phyloP scores from a whole-genome alignment of 2,888 invertebrate species.

The Caenorhabditis sulstoni region DNA sequence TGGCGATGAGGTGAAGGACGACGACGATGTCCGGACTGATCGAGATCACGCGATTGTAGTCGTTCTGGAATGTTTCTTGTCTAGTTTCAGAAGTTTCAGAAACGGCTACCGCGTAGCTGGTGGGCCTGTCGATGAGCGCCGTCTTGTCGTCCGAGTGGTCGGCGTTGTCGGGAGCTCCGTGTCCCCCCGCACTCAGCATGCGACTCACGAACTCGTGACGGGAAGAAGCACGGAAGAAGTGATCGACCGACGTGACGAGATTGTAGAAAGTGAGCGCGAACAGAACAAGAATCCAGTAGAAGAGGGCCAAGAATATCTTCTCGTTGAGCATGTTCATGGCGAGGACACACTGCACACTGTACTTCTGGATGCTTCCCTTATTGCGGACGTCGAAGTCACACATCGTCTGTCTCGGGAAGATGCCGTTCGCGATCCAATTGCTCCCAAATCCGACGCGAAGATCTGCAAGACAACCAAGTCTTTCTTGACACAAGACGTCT shows the following conservation, averaged over 20 bases:
- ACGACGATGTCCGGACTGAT: slow-evolving; percentile 55
- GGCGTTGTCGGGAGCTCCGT: slow-evolving; percentile 26
- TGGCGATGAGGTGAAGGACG: slow-evolving; percentile 66
- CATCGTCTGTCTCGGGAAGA: slow-evolving; percentile 70
- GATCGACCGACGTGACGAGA: slow-evolving; percentile 13
- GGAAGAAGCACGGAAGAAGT: slow-evolving; percentile 29
- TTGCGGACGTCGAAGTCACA: slow-evolving; percentile 71
- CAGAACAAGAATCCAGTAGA: slow-evolving; percentile 66
- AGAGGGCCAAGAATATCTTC: slow-evolving; percentile 73
- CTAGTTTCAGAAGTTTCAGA: background rate
- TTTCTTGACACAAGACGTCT: too few species aligned
- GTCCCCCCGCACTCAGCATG: slow-evolving; percentile 44
- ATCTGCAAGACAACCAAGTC: slow-evolving; percentile 53
- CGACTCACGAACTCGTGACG: slow-evolving; percentile 33
- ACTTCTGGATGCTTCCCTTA: slow-evolving; percentile 68
- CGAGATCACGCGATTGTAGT: slow-evolving; percentile 20
- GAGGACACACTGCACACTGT: slow-evolving; percentile 73
- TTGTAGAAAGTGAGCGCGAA: slow-evolving; percentile 42
- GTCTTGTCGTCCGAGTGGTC: slow-evolving; percentile 24
- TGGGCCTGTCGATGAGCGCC: slow-evolving; percentile 48
- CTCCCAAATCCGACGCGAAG: slow-evolving; percentile 63
- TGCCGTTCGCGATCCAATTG: slow-evolving; percentile 67
- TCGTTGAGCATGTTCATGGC: slow-evolving; percentile 79
- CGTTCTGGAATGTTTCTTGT: slow-evolving; percentile 30
- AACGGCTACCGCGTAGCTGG: slow-evolving; percentile 20